These are phyloP conservation scores for Julus scanicus DNA, from an alignment of 2,888 invertebrate species.

Conservation along the genomic window DNA sequence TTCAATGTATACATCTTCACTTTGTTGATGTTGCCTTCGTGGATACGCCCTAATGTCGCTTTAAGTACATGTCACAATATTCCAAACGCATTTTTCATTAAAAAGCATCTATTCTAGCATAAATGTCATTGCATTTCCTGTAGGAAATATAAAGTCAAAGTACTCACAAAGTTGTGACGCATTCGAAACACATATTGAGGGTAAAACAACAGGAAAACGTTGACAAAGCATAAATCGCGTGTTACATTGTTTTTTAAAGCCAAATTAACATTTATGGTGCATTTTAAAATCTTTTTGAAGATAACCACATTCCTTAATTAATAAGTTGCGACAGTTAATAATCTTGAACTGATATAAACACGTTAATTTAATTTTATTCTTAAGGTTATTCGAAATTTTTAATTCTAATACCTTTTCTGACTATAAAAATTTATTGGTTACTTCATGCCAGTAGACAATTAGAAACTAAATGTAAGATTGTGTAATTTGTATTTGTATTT, in stretches of 20 bases:
- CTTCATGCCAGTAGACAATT: too few relatives aligned
- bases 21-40: background rate
- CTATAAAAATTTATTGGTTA: too few relatives aligned
- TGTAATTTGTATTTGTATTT: too few relatives aligned
- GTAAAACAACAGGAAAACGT: background rate
- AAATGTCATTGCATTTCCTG: background rate
- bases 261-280: background rate
- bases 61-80: background rate
- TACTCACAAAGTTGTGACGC: background rate
- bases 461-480: too few relatives aligned
- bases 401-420: background rate
- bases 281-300: background rate
- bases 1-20: background rate
- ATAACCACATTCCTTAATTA: too few relatives aligned
- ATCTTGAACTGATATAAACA: too few relatives aligned
- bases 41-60: too few relatives aligned
- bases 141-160: background rate
- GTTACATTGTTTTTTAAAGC: background rate
- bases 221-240: background rate
- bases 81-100: background rate
- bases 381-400: background rate
- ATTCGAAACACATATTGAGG: background rate
- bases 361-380: too few relatives aligned
- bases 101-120: background rate
- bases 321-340: too few relatives aligned